phyloP scores from a whole-genome alignment of 2,797 vertebrate species.

The Myotis planiceps region DNA sequence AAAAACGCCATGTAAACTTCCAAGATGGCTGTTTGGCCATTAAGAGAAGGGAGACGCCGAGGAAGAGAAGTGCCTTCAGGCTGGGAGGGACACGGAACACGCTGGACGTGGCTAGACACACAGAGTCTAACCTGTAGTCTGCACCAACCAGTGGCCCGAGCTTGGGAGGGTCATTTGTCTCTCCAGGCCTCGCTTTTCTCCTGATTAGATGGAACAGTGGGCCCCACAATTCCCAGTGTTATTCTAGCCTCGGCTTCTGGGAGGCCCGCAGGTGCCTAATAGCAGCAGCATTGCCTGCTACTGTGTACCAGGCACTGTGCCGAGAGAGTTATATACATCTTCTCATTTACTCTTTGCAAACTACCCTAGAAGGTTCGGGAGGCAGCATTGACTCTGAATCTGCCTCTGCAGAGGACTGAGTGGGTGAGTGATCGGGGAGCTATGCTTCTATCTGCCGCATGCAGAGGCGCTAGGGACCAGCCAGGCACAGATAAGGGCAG shows the following conservation, averaged over 20 bases:
- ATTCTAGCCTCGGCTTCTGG: background rate
- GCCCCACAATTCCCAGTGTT: background rate
- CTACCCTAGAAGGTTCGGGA: background rate
- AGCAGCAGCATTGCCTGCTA: rapidly evolving
- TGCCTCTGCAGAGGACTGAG: background rate
- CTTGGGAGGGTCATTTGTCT: background rate
- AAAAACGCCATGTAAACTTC: background rate
- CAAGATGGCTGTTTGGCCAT: background rate
- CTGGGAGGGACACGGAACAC: rapidly evolving
- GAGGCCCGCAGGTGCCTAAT: rapidly evolving
- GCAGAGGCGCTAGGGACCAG: background rate
- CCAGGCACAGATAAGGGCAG: background rate
- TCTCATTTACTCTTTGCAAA: background rate
- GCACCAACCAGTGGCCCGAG: rapidly evolving
- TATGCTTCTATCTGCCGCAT: background rate
- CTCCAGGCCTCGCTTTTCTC: background rate
- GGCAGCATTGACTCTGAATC: rapidly evolving
- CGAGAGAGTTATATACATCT: rapidly evolving
- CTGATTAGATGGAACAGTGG: no score
- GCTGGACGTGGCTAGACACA: no score
- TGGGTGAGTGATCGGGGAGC: background rate
- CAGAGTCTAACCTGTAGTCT: background rate
- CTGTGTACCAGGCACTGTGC: rapidly evolving
- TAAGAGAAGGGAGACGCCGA: background rate
- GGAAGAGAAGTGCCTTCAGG: background rate